Base-by-base conservation (phyloP, 2,113 vertebrate species). In the Pterophyllum scalare region DNA sequence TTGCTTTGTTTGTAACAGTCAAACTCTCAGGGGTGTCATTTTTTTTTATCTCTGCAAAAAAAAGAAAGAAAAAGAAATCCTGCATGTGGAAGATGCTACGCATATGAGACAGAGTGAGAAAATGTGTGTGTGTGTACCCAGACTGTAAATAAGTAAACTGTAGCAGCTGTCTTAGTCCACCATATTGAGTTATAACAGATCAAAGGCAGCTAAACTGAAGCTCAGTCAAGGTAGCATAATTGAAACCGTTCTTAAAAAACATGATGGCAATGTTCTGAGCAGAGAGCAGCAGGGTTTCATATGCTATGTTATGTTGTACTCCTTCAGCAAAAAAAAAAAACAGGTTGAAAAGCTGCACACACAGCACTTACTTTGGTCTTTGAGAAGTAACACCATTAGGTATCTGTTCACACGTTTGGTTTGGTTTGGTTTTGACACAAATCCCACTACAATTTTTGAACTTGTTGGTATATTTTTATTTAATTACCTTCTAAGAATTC, bases 21-120 rank as follows among this genome's bases (percentile, higher is more conserved):
- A 82, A 88, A 88, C 17, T 92, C 89, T 94, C 92, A 57, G 35
- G 92, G 79, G 90, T 10, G 28, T 86, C 5, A 3, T 90, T 79
- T 83, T 56, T 56, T 74, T 87, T 54, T 52, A 46, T 60, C 59
- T 81, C 64, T 70, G 77, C 43, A 19, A 11, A 52, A 52, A 52
- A 72, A 52, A 52, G 11, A 49, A n/a, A n/a, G 2, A 7, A 19
- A 59, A 80, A 82, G 70, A 87, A 74, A 81, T 82, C 64, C 35
- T 84, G 86, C 61, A 46, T 84, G 52, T 78, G 84, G 79, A 88
- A 78, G 61, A 81, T 17, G 10, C 67, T 80, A 60, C 61, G 38
- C 56, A 79, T 81, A 43, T 65, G 82, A 79, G 80, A 60, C 20
- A 67, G 54, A 52, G 59, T 13, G 14, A 17, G 31, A 49, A 43